Conservation (phyloP, 2,797 vertebrate genomes). For the Brotula barbata region DNA sequence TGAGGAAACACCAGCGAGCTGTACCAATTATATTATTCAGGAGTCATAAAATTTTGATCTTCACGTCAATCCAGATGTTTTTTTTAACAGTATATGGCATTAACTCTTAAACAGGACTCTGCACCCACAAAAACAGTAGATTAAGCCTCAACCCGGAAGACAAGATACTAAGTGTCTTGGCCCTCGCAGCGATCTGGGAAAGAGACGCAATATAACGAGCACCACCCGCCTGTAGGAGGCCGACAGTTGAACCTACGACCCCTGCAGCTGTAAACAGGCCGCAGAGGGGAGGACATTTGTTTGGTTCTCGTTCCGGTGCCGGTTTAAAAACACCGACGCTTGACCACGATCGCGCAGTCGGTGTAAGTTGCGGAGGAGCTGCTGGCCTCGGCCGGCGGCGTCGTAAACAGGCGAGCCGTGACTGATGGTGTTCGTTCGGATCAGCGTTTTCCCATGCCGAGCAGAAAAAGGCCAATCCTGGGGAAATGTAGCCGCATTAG, state of each 20-base stretch:
- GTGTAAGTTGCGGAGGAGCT: slow-evolving; percentile 31
- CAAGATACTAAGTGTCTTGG: slow-evolving; percentile 2
- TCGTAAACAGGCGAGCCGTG: slow-evolving; percentile 45
- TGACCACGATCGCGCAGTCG: slow-evolving; percentile 14
- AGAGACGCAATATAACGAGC: slow-evolving; percentile 16
- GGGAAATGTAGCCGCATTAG: slow-evolving; percentile 67
- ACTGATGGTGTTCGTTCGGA: slow-evolving; percentile 52
- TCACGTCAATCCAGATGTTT: slow-evolving; percentile 19
- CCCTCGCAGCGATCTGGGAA: too few species aligned
- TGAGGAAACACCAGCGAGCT: slow-evolving; percentile 31
- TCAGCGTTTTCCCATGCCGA: slow-evolving; percentile 27
- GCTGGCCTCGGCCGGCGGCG: slow-evolving; percentile 35
- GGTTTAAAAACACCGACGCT: slow-evolving; percentile 34
- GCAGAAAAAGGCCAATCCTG: slow-evolving; percentile 54
- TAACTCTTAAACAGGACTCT: slow-evolving; percentile 22
- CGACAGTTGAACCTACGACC: slow-evolving; percentile 40
- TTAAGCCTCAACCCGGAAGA: background rate
- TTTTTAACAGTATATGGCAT: background rate
- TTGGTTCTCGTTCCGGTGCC: slow-evolving; percentile 20
- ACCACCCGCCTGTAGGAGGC: slow-evolving; percentile 26
- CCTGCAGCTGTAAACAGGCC: slow-evolving; percentile 14
- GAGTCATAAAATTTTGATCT: slow-evolving; percentile 49
- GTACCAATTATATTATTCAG: slow-evolving; percentile 57
- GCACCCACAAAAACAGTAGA: background rate
- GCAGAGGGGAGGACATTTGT: slow-evolving; percentile 15